A percentile compares a stretch with the other conserved stretches of the same genome.
phyloP scores from a whole-genome alignment of 2,113 vertebrate species.

The Heliornis fulica region DNA sequence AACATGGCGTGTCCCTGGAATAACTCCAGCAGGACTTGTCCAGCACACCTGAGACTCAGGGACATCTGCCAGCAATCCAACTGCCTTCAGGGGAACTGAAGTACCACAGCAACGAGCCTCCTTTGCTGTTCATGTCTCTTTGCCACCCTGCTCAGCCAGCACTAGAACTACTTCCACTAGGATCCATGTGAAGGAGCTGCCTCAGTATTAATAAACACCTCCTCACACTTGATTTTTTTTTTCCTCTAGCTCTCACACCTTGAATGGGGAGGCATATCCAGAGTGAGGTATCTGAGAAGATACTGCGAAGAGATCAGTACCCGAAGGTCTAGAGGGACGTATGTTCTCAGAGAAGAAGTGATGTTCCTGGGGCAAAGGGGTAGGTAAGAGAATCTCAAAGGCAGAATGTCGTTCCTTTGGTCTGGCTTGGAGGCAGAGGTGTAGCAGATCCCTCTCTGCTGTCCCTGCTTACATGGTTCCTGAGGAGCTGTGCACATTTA shows the following conservation, averaged over 20 bases:
- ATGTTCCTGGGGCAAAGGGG: not conserved
- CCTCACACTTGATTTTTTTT: not conserved
- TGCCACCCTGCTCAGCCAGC: not conserved
- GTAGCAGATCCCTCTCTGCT: not conserved
- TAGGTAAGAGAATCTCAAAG: not conserved
- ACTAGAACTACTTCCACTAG: not conserved
- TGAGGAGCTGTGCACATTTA: not conserved
- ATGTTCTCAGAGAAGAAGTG: not conserved
- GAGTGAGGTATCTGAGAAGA: not conserved
- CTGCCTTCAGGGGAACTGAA: not conserved
- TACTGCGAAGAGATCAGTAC: too few species aligned
- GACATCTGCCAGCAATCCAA: not conserved
- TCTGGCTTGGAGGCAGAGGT: not conserved
- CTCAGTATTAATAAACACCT: not conserved
- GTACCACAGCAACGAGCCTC: not conserved
- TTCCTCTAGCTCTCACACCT: not conserved
- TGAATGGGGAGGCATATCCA: not conserved
- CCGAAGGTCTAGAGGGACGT: accelerated
- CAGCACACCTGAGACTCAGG: not conserved
- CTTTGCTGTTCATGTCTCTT: not conserved
- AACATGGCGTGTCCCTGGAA: not conserved
- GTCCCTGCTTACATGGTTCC: not conserved
- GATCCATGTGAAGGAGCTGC: not conserved
- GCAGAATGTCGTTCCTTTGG: not conserved
- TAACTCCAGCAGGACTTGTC: not conserved